These are phyloP conservation scores for Cenopis cana DNA, from an alignment of 2,888 invertebrate genomes.

Conservation along the genomic window DNA sequence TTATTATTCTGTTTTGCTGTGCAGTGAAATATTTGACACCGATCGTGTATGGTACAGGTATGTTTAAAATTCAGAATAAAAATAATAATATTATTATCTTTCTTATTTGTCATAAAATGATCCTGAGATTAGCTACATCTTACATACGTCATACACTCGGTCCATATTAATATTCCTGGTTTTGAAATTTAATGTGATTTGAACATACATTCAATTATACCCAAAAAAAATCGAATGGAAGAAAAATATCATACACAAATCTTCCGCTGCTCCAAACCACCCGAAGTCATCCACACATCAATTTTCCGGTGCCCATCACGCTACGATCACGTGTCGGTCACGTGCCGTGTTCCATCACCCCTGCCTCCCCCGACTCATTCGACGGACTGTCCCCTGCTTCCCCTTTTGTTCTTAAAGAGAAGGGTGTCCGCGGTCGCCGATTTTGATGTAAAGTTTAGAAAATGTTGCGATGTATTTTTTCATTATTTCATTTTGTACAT, in stretches of 20 bases:
- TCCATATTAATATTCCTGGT: no score
- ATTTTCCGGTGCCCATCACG: constrained; percentile 74
- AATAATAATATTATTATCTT: no score
- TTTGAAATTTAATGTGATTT: no score
- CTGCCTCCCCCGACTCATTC: constrained; percentile 51
- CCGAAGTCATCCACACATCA: constrained; percentile 63
- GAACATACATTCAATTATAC: no score
- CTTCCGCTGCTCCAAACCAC: constrained; percentile 53
- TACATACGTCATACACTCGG: no score
- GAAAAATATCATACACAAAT: no score
- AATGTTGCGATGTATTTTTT: constrained; percentile 14
- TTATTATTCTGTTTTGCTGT: neutral
- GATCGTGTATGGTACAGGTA: neutral
- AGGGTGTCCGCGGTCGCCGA: constrained; percentile 41
- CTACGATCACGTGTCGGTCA: constrained; percentile 69
- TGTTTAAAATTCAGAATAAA: no score
- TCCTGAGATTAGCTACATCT: no score
- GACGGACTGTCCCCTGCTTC: constrained; percentile 47
- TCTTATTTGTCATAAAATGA: no score
- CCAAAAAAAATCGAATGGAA: no score
- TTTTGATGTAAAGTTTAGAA: constrained; percentile 36
- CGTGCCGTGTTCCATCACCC: constrained; percentile 62
- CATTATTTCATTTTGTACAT: neutral
- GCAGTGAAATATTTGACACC: neutral
- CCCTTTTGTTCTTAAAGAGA: constrained; percentile 45